Base-by-base conservation (phyloP, 1,140 invertebrate species). In the Lepidotrigona ventralis region DNA sequence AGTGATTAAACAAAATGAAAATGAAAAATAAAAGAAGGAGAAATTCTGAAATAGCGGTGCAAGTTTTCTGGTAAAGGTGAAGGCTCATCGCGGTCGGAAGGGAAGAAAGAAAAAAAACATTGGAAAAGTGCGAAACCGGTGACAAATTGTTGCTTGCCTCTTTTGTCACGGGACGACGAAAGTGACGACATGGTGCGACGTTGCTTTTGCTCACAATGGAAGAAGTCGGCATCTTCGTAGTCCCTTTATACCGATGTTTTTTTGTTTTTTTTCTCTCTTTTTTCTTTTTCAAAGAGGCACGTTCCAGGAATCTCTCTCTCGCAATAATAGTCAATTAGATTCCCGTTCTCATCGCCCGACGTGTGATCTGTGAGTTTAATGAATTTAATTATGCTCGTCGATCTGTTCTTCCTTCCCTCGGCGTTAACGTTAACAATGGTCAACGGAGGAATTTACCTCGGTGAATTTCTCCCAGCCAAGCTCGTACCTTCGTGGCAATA, bases 311-410 rank as follows among this genome's bases (percentile, higher is more conserved):
- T 74, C 29, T 33, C 39, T 33, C 39, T 26, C 39, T 26, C 69
- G 3, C 19, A 66, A 74, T 81, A 64, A 82, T 69, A 12, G n/a
- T 39, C 68, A 79, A 79, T 71, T 58, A 71, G 4, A 71, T 51
- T 56, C 21, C 29, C 56, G 29, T 69, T 83, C 81, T 53, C 73
- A 58, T 60, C 33, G 12, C 8, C 53, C 29, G 29, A 53, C 51
- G 23, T 21, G 23, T 5, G 33, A 78, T 23, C 12, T 53, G 63
- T 58, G 54, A 64, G 33, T 85, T 64, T 85, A 84, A 88, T 87
- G 81, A 85, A 77, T 79, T 76, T 87, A 87, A 88, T 88, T 83
- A 80, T 83, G 23, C 73, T 21, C 51, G 54, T 29, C 71, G 46
- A 79, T 72, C 69, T 53, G 19, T 78, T 60, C 39, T 29, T 54